Percentiles rank a stretch among this genome's conserved stretches.
Conservation (phyloP, 2,888 invertebrate species). For the Orthonychiurus folsomi region DNA sequence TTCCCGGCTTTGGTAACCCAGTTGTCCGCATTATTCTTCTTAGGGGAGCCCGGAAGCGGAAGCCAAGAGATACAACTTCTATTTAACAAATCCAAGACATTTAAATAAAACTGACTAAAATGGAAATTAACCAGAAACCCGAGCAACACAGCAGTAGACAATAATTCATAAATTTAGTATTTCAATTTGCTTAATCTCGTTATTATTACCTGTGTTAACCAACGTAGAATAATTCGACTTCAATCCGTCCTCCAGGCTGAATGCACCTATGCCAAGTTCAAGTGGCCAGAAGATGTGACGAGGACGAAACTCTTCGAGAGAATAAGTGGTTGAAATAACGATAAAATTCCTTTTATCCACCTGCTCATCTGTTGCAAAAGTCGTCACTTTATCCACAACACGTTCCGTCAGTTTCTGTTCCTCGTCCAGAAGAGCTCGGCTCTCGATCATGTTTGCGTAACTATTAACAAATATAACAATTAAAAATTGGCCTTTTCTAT, state of each 20-base stretch:
- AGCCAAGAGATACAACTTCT: constrained; percentile 28
- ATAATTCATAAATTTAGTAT: too few relatives aligned
- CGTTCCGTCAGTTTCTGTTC: constrained; percentile 11
- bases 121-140: too few relatives aligned
- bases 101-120: too few relatives aligned
- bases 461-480: constrained; percentile 17
- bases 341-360: constrained; percentile 22
- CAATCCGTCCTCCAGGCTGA: constrained; percentile 31
- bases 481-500: too few relatives aligned
- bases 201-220: constrained; percentile 37
- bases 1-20: constrained; percentile 29
- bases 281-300: constrained; percentile 34
- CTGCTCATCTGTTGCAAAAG: constrained; percentile 13
- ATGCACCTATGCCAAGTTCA: constrained; percentile 34
- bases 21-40: constrained; percentile 29
- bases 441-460: constrained; percentile 24
- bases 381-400: constrained; percentile 13
- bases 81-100: too few relatives aligned
- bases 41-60: constrained; percentile 30
- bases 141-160: too few relatives aligned
- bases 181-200: too few relatives aligned
- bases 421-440: constrained; percentile 14
- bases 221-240: constrained; percentile 27
- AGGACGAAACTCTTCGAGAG: constrained; percentile 22
- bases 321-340: constrained; percentile 25